Base-by-base conservation (phyloP, 2,888 invertebrate species). In the Orchesella flavescens region DNA sequence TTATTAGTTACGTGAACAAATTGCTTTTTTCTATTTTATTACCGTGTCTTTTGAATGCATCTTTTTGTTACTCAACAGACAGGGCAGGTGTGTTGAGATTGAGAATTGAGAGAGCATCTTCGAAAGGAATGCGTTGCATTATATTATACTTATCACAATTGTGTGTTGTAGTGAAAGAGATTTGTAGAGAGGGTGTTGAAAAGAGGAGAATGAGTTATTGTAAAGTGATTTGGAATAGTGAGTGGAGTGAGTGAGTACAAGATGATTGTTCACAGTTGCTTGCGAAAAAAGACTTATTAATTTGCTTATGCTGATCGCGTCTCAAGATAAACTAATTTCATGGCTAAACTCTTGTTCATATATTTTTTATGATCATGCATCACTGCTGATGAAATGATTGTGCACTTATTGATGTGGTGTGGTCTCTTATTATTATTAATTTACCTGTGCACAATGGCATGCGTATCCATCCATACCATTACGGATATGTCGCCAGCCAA, bases 231-330 rank as follows among this genome's bases (percentile, higher is more conserved):
- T 72, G 43, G 53, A 24, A 43, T 10, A 23, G 71, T 63, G 53
- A 44, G 10, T 23, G 4, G 4, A n/a, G n/a, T n/a, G n/a, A n/a
- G n/a, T n/a, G n/a, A 3, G 19, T 44, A 43, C 53, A 61, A 57
- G 57, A 68, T 77, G 65, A 73, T 66, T 73, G 17, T 80, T 80
- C 73, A 46, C 66, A 65, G 57, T 61, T 73, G 46, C 65, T 55
- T 73, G 80, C 73, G 73, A 73, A 80, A 34, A n/a, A 80, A 57
- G 66, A 65, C 66, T 73, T 73, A 80, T 78, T 78, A 78, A 71
- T 55, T 73, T 73, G 57, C 61, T 65, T 55, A 55, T 66, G 79
- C 66, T 66, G 80, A 80, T 80, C 73, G 65, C 63, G 44, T 79
- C 72, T 61, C 23, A 17, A 53, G 80, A 80, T 80, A 72, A 73